Evolutionary conservation across 64 coral and sea anemone genomes (phyloP).

Genomic region (Porites lutea): DNA sequence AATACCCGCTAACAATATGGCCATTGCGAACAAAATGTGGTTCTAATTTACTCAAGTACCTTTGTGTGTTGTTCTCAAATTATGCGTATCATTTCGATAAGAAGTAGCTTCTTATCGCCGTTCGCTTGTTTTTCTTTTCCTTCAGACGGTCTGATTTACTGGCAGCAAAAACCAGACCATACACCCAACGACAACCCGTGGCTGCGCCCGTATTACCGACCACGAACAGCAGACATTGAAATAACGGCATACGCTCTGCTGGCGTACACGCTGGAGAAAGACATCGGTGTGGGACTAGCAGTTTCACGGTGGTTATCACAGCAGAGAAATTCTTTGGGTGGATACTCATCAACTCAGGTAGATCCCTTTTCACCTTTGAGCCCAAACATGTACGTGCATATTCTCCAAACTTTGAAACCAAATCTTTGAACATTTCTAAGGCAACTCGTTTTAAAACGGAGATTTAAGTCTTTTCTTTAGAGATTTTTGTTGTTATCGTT

Average conservation of each 20-base stretch:
- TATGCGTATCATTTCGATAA: background rate
- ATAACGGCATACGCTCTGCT: slow-evolving; percentile 96
- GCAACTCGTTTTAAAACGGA: no score
- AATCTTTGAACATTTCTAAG: no score
- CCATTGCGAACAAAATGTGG: no score
- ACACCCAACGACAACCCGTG: slow-evolving; percentile 37
- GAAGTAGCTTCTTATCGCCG: background rate
- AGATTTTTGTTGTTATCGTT: no score
- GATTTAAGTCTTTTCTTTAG: no score
- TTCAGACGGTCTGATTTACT: slow-evolving; percentile 88
- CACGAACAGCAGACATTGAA: slow-evolving; percentile 92
- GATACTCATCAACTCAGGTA: slow-evolving; percentile 94
- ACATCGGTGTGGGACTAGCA: slow-evolving; percentile 62
- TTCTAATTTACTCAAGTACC: no score
- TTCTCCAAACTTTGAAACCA: no score
- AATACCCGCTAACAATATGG: no score
- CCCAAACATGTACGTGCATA: no score
- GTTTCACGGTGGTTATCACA: slow-evolving; percentile 94
- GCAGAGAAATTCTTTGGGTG: slow-evolving; percentile 91
- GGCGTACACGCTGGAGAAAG: slow-evolving; percentile 43
- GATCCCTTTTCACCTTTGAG: background rate
- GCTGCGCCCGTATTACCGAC: slow-evolving; percentile 90
- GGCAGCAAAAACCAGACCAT: slow-evolving; percentile 69
- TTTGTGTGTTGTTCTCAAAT: no score
- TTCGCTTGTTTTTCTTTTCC: background rate